A percentile compares a stretch with the other conserved stretches of the same genome.
These are phyloP conservation scores for Clamator glandarius DNA, from an alignment of 2,797 vertebrate genomes.

Conservation along the genomic window DNA sequence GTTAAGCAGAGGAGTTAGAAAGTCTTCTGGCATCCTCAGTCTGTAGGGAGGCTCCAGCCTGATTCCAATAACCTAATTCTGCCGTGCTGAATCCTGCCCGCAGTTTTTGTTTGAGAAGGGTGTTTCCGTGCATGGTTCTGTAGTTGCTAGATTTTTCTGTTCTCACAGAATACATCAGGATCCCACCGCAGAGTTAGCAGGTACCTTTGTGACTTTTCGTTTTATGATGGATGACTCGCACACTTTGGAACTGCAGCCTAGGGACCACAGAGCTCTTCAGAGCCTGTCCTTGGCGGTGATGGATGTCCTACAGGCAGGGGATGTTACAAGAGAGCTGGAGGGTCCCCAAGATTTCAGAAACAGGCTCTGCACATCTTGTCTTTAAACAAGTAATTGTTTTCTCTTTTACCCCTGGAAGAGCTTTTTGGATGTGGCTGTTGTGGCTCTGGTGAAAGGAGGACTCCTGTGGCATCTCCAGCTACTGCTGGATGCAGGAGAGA, in stretches of 20 bases:
- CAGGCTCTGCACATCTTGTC: not conserved
- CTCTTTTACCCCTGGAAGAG: not conserved
- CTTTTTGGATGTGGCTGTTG: rapidly evolving
- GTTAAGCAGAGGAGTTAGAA: not conserved
- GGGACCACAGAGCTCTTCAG: not conserved
- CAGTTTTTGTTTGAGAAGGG: not conserved
- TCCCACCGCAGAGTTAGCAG: not conserved
- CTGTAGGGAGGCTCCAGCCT: not conserved
- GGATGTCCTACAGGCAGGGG: not conserved
- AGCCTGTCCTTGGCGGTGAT: not conserved
- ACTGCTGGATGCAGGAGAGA: rapidly evolving
- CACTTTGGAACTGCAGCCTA: not conserved
- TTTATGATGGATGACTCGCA: not conserved
- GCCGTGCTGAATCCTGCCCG: not conserved
- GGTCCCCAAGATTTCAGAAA: not conserved
- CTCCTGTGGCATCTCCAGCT: not conserved
- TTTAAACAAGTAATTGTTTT: not conserved
- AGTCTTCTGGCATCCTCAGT: not conserved
- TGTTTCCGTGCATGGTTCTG: not conserved
- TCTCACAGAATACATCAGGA: not conserved
- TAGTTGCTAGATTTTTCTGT: not conserved
- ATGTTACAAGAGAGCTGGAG: not conserved
- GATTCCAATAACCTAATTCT: not conserved
- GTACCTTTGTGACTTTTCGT: not conserved
- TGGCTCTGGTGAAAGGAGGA: not conserved